Base-by-base conservation (phyloP, 1,140 invertebrate genomes). In the Drosophila parabipectinata region DNA sequence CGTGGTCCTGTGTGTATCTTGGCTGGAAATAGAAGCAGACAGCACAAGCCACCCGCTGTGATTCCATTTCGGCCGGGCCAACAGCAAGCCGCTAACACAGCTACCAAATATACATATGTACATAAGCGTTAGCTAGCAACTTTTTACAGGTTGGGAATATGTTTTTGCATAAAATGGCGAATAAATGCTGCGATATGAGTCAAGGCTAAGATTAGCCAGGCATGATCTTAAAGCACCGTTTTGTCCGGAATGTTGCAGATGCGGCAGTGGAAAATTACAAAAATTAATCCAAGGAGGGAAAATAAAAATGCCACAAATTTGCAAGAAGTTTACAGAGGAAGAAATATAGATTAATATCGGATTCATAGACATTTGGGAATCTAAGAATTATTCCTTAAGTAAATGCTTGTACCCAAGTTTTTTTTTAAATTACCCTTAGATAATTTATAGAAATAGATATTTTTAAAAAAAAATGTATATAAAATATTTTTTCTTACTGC, bases 101-200 rank as follows among this genome's bases (percentile, higher is more conserved):
- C 41, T 47, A 66, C 56, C 39, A 53, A 15, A 14, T 44, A 44
- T 44, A 44, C 10, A 37, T 41, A 4, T n/a, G 15, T 44, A 44
- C n/a, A 14, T 44, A 44, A 15, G 2, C 41, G 41, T 8, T 18
- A 44, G 41, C 14, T n/a, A 44, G 41, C 41, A 44, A 44, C 41
- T 61, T 72, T 77, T 78, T 77, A 61, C 77, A 63, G 63, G 76
- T 83, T 64, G 74, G 75, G 73, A 88, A 88, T 87, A 82, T 87
- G 72, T 74, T 88, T 87, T 88, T 73, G 83, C 83, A 87, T 87
- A 87, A 87, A 87, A 79, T 73, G 79, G 71, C 50, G 57, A 69
- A 69, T 63, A 76, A 79, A 78, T 62, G 64, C 61, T 59, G 66
- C 72, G 72, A 60, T 45, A 51, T 62, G 76, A 75, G 80, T 53